These are phyloP conservation scores for Grammatotria lemairii DNA, from an alignment of 2,113 vertebrate genomes.

Conservation along the genomic window DNA sequence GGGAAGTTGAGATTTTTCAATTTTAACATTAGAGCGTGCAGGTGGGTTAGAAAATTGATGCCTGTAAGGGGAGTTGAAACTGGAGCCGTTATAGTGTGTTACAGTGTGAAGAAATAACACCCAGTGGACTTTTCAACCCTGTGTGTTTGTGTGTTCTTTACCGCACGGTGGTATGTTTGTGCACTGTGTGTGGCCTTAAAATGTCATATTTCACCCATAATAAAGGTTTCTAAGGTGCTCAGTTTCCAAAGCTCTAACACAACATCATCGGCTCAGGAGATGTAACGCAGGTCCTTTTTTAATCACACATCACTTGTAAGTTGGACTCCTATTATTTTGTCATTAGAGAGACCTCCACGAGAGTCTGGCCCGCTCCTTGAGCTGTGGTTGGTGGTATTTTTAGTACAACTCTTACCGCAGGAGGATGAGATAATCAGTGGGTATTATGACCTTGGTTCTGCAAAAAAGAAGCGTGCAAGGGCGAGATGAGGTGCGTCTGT, in stretches of 20 bases:
- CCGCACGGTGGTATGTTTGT: background rate
- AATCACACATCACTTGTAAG: background rate
- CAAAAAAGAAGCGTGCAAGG: background rate
- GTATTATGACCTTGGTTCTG: constrained; percentile 17
- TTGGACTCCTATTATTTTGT: constrained; percentile 30
- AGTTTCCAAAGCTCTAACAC: constrained; percentile 18
- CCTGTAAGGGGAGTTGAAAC: background rate
- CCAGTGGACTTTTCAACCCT: background rate
- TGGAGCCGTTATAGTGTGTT: background rate
- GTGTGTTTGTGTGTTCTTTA: background rate
- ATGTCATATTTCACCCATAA: background rate
- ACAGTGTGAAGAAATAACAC: background rate
- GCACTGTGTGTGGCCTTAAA: constrained; percentile 13
- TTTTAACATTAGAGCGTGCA: background rate
- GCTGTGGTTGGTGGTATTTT: constrained; percentile 25
- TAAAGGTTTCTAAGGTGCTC: background rate
- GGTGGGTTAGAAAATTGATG: background rate
- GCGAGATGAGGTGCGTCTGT: background rate
- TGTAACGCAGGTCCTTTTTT: background rate
- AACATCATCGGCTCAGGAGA: background rate
- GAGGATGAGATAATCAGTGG: constrained; percentile 4
- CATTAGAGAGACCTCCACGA: constrained; percentile 43
- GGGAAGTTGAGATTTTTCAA: background rate
- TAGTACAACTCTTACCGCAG: background rate
- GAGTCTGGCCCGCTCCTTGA: background rate